These are phyloP conservation scores for Chinchilla lanigera DNA, from an alignment of 2,113 vertebrate genomes.

Conservation along the genomic window DNA sequence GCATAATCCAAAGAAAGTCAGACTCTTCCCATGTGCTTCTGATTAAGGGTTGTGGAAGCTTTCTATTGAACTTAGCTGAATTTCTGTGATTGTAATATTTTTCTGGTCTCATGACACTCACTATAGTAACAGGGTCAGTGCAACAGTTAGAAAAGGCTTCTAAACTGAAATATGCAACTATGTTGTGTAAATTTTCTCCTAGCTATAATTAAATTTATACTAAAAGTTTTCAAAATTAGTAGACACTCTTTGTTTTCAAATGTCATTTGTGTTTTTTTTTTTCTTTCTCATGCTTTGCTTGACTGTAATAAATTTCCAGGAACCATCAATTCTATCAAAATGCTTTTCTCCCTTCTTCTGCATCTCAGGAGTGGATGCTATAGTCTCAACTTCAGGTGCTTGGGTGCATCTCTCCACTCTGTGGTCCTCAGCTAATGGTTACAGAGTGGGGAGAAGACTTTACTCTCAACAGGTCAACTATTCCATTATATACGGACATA, in stretches of 20 bases:
- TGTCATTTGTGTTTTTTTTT: not conserved
- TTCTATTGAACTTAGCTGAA: not conserved
- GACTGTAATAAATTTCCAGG: not conserved
- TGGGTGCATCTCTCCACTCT: not conserved
- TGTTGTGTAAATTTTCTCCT: slow-evolving; percentile 26
- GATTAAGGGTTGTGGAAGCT: not conserved
- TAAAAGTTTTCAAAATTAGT: slow-evolving; percentile 4
- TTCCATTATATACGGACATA: not conserved
- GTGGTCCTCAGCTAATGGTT: not conserved
- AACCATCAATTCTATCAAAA: not conserved
- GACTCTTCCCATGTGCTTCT: not conserved
- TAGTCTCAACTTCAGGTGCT: not conserved
- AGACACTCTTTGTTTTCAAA: slow-evolving; percentile 24
- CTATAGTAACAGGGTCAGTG: not conserved
- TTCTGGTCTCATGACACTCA: not conserved
- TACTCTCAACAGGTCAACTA: not conserved
- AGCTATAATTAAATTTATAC: slow-evolving; percentile 35
- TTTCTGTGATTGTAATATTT: not conserved
- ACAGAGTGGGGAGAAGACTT: not conserved
- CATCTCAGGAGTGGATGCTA: not conserved
- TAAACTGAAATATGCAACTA: slow-evolving; percentile 30
- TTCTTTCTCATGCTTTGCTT: not conserved
- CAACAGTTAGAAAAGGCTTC: not conserved
- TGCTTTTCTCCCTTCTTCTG: not conserved
- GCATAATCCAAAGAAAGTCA: not conserved